These are phyloP conservation scores for Sporophila hypoxantha DNA, from an alignment of 2,113 vertebrate species.

Conservation along the genomic window DNA sequence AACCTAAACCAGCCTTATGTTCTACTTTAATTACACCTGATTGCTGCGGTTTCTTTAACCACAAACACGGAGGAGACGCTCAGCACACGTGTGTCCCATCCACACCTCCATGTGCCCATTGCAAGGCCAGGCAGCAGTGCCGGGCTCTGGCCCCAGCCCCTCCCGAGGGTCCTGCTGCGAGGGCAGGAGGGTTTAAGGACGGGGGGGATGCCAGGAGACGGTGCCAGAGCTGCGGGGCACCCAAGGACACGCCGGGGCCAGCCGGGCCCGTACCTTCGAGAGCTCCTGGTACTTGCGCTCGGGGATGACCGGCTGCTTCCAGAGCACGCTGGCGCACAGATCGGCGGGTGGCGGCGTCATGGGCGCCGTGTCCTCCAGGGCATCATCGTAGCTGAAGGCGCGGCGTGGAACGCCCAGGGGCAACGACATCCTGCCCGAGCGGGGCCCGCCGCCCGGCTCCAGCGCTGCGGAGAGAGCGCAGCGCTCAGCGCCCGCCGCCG, in stretches of 20 bases:
- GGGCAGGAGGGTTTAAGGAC: neutral
- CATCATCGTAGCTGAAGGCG: slow-evolving; percentile 86
- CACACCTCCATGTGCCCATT: fast-evolving
- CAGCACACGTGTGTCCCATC: fast-evolving
- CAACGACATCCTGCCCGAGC: slow-evolving; percentile 75
- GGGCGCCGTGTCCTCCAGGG: slow-evolving; percentile 76
- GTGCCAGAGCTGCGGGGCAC: neutral
- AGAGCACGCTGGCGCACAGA: slow-evolving; percentile 72
- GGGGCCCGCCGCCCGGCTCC: slow-evolving; percentile 63
- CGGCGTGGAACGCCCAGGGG: slow-evolving; percentile 76
- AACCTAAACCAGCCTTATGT: fast-evolving
- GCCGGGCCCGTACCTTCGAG: slow-evolving; percentile 72
- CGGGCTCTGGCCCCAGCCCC: neutral
- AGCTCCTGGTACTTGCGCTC: slow-evolving; percentile 82
- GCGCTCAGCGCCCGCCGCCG: neutral
- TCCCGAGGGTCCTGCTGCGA: neutral
- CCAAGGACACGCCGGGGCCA: neutral
- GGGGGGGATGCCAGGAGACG: too few relatives aligned
- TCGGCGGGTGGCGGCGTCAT: slow-evolving; percentile 86
- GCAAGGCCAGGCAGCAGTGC: neutral
- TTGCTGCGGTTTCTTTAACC: neutral
- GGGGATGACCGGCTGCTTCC: slow-evolving; percentile 86
- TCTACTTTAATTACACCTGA: neutral
- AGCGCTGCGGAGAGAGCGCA: slow-evolving; percentile 70
- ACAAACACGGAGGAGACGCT: fast-evolving